Conservation (phyloP, 2,113 vertebrate genomes). For the Seriola rivoliana region DNA sequence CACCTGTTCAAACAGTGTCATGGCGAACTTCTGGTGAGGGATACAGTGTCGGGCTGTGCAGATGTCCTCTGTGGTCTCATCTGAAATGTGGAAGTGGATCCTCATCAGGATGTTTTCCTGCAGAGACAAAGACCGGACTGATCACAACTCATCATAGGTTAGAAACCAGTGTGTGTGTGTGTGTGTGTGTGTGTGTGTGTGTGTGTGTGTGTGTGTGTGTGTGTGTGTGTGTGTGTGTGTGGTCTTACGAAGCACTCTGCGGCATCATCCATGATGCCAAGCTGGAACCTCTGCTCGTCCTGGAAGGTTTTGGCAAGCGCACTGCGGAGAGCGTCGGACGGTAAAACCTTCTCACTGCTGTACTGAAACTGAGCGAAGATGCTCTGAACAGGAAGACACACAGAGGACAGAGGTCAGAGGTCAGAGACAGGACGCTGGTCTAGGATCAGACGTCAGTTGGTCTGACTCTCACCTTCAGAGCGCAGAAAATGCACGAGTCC, state of each 20-base stretch:
- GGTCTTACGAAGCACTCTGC: constrained; percentile 96
- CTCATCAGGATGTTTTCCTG: constrained; percentile 97
- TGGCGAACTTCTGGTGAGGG: constrained; percentile 98
- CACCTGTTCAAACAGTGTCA: constrained; percentile 99
- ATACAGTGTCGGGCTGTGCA: constrained; percentile 95
- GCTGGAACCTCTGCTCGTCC: constrained; percentile 95
- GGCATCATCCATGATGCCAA: constrained; percentile 98
- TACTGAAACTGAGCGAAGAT: constrained; percentile 98
- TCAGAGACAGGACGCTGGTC: neutral
- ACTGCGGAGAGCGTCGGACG: constrained; percentile 93
- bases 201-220: constrained; percentile 1
- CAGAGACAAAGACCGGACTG: neutral
- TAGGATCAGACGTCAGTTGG: neutral
- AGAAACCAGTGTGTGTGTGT: neutral
- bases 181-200: neutral
- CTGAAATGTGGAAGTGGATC: constrained; percentile 97
- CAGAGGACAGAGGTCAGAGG: constrained; percentile 8
- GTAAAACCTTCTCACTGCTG: constrained; percentile 95
- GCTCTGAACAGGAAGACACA: constrained; percentile 79
- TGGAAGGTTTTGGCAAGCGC: constrained; percentile 98
- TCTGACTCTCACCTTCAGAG: constrained; percentile 90
- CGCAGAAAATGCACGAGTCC: constrained; percentile 98
- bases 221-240: neutral
- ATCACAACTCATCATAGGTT: neutral
- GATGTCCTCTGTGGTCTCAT: constrained; percentile 96